Evolutionary conservation across 2,888 invertebrate species (phyloP).

Genomic region (Pyrochroa serraticornis): DNA sequence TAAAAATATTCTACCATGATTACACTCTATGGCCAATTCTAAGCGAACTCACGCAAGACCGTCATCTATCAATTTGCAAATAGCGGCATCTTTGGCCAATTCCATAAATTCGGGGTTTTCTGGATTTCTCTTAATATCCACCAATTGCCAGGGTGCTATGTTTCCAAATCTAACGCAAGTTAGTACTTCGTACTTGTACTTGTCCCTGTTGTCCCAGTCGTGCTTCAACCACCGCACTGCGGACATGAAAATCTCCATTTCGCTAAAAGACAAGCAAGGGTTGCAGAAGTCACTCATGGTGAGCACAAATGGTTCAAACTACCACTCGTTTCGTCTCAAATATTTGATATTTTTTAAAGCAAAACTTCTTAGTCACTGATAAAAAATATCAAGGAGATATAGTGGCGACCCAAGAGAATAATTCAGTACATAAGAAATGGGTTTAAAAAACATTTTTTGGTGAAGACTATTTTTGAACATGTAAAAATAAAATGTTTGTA

Average conservation of each 20-base stretch:
- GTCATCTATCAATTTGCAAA: conserved; percentile 80
- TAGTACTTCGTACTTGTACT: conserved; percentile 66
- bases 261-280: conserved; percentile 54
- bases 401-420: too few relatives aligned
- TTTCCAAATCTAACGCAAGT: conserved; percentile 78
- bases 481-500: too few relatives aligned
- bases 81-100: conserved; percentile 68
- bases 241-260: conserved; percentile 80
- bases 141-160: conserved; percentile 80
- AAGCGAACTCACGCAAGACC: conserved; percentile 72
- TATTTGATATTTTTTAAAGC: too few relatives aligned
- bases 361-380: too few relatives aligned
- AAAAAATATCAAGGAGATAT: too few relatives aligned
- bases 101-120: conserved; percentile 75
- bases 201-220: conserved; percentile 69
- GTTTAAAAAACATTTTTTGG: too few relatives aligned
- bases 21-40: not conserved
- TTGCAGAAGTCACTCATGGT: not conserved
- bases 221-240: conserved; percentile 80
- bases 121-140: conserved; percentile 76
- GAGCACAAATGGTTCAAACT: too few relatives aligned
- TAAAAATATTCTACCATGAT: conserved; percentile 42
- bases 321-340: too few relatives aligned
- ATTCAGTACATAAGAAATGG: too few relatives aligned
- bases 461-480: too few relatives aligned